Percentiles rank a stretch among this genome's conserved stretches.
Evolutionary conservation across 1,140 invertebrate genomes (phyloP).

Genomic region (Drosophila willistoni): DNA sequence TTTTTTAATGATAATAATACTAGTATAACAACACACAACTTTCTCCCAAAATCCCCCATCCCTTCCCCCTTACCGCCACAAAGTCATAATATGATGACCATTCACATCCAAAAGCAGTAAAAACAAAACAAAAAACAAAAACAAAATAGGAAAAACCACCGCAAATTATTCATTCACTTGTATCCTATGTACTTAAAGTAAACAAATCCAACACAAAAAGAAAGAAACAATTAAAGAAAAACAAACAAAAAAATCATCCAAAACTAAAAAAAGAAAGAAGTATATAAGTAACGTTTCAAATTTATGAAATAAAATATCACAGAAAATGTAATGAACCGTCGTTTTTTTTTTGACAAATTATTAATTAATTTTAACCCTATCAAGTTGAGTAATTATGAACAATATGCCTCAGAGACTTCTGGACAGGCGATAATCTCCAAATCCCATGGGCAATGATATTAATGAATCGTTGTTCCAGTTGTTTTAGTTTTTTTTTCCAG

Average conservation of each 20-base stretch:
- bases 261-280: neutral
- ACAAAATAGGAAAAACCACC: slow-evolving; percentile 57
- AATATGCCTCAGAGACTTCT: no score
- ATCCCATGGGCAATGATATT: neutral
- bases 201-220: slow-evolving; percentile 12
- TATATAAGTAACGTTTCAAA: slow-evolving; percentile 3
- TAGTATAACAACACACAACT: slow-evolving; percentile 20
- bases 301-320: slow-evolving; percentile 18
- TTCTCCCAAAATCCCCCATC: neutral
- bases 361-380: no score
- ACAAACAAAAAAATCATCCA: neutral
- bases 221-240: slow-evolving; percentile 6
- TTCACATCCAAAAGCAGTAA: slow-evolving; percentile 46
- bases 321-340: slow-evolving; percentile 3
- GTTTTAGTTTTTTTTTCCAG: neutral
- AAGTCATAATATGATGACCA: no score
- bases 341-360: no score
- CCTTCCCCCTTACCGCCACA: neutral
- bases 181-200: slow-evolving; percentile 69
- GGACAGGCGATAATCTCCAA: no score
- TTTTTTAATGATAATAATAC: slow-evolving; percentile 28
- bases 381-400: no score
- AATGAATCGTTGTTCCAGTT: neutral
- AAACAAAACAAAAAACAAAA: no score
- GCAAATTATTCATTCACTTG: slow-evolving; percentile 68